Evolutionary conservation across 2,797 vertebrate genomes (phyloP).

Genomic region (Coluber constrictor): DNA sequence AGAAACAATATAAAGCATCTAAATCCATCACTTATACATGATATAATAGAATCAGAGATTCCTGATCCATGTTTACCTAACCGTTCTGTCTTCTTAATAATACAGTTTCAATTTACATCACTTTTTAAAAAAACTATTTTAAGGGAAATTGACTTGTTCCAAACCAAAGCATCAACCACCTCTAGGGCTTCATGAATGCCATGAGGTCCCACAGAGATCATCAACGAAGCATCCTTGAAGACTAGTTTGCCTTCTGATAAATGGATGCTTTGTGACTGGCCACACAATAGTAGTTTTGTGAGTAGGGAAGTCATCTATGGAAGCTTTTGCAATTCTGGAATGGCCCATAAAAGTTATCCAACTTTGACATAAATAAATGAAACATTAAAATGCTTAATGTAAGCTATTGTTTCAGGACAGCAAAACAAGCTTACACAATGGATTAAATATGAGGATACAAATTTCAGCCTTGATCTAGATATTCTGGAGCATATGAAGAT

Average conservation of each 20-base stretch:
- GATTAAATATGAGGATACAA: not conserved
- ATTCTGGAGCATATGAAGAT: too few species aligned
- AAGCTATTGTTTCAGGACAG: not conserved
- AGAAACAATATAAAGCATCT: not conserved
- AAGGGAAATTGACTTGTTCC: not conserved
- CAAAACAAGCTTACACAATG: not conserved
- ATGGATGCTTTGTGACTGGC: not conserved
- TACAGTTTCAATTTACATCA: not conserved
- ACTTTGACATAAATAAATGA: not conserved
- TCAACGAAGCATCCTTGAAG: not conserved
- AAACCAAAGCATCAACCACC: not conserved
- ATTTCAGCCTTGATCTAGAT: not conserved
- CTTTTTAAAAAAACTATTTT: not conserved
- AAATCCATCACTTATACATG: not conserved
- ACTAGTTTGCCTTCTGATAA: not conserved
- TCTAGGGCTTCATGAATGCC: not conserved
- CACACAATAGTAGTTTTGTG: not conserved
- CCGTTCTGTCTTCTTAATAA: not conserved
- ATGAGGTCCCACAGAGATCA: not conserved
- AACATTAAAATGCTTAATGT: not conserved
- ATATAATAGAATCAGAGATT: not conserved
- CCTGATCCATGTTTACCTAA: not conserved
- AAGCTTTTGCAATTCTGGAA: not conserved
- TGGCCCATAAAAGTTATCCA: not conserved
- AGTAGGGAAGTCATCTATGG: not conserved